Conservation (phyloP, 1,140 invertebrate species). For the Zaprionus camerounensis region DNA sequence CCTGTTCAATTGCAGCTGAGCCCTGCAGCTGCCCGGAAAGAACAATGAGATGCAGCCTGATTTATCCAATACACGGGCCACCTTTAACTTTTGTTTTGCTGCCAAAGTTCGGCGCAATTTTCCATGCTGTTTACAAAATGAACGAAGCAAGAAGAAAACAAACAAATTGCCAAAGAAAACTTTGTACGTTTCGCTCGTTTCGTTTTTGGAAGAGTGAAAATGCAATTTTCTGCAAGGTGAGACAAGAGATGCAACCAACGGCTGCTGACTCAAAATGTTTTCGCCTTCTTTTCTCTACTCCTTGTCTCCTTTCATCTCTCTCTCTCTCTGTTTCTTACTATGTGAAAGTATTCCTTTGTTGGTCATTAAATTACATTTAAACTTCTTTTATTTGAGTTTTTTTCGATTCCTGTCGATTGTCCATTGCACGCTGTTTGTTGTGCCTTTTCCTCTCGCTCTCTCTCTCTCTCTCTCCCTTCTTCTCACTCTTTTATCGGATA, state of each 20-base stretch:
- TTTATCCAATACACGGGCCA: conserved; percentile 61
- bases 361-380: conserved; percentile 74
- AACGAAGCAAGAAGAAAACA: conserved; percentile 73
- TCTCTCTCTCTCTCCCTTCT: background rate
- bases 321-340: background rate
- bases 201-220: conserved; percentile 42
- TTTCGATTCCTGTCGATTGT: conserved; percentile 16
- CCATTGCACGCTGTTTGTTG: background rate
- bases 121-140: conserved; percentile 78
- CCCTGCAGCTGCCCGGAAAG: background rate
- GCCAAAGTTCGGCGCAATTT: conserved; percentile 73
- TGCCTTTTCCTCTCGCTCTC: background rate
- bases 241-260: conserved; percentile 38
- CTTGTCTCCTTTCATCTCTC: background rate
- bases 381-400: conserved; percentile 53
- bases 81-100: conserved; percentile 70
- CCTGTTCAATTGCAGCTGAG: background rate
- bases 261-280: conserved; percentile 49
- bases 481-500: background rate
- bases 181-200: conserved; percentile 65
- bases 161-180: conserved; percentile 78
- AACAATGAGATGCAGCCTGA: conserved; percentile 40
- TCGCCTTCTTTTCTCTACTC: conserved; percentile 5
- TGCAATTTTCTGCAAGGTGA: conserved; percentile 65
- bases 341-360: conserved; percentile 66